Base-by-base conservation (phyloP, 2,113 vertebrate species). In the Australoheros scitulus region DNA sequence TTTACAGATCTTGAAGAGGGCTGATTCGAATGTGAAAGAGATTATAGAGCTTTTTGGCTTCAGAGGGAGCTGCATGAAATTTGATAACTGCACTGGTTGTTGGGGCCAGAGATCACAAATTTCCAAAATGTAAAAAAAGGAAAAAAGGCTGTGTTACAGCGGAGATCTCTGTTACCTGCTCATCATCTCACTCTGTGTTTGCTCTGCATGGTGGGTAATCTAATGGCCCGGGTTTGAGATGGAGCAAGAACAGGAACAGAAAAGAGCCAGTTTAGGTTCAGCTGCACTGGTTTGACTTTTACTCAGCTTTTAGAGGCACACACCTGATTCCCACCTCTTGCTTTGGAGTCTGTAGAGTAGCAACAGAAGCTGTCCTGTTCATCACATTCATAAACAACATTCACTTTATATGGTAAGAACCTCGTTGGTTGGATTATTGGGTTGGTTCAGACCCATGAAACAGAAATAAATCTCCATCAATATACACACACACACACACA, bases 341-440 rank as follows among this genome's bases (percentile, higher is more conserved):
- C 29, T 15, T 26, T 17, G 6, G 6, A 14, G 24, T 32, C 47
- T 50, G 29, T 13, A 52, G 26, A 55, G 68, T 18, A 52, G 65
- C 65, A 52, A 74, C 41, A 76, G 77, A 61, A 13, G 3, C 26
- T 2, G 3, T 50, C 65, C 50, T 58, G n/a, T 13, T 58, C n/a
- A 15, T 14, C 43, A 47, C 43, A 15, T 47, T 15, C 11, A 13
- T 64, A 77, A 76, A 81, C 82, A 84, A 34, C 14, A 15, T 79
- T 87, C 61, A 74, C 6, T 65, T 87, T 36, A 76, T 47, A 43
- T 43, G 76, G 87, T 79, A 78, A 79, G 91, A 91, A 86, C 68
- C 81, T 76, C 38, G 15, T 77, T 60, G 43, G 85, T 82, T 68
- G 75, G 34, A 88, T 82, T 78, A 60, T 38, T 56, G 29, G 36